Evolutionary conservation across 2,797 vertebrate species (phyloP).

Genomic region (Kryptopterus vitreolus): DNA sequence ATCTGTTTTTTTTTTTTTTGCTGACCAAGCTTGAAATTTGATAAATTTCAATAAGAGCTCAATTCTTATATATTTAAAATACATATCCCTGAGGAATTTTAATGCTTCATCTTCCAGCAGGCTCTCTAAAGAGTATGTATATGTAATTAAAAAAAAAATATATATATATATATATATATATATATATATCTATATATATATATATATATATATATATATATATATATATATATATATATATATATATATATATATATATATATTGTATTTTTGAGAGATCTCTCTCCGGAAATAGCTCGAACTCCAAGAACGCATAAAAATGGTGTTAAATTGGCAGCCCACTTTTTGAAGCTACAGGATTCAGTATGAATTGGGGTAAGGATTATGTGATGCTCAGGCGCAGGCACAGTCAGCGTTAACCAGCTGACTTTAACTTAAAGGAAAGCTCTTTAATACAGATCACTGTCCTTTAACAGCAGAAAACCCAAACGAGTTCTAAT

Average conservation of each 20-base stretch:
- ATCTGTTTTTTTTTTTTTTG: conserved; percentile 4
- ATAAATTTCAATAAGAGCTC: conserved; percentile 22
- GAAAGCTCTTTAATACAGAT: not conserved
- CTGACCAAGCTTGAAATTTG: conserved; percentile 16
- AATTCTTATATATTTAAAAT: conserved; percentile 34
- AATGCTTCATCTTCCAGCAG: conserved; percentile 21
- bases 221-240: too few species aligned
- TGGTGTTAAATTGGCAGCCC: not conserved
- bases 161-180: too few species aligned
- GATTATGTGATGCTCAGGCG: not conserved
- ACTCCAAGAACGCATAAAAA: too few species aligned
- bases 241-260: too few species aligned
- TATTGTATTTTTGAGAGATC: too few species aligned
- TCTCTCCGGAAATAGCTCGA: too few species aligned
- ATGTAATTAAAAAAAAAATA: too few species aligned
- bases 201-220: too few species aligned
- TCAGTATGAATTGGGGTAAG: not conserved
- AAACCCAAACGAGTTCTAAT: not conserved
- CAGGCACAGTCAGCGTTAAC: not conserved
- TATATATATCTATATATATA: too few species aligned
- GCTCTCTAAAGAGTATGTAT: conserved; percentile 15
- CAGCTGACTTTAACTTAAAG: not conserved
- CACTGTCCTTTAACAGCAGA: not conserved
- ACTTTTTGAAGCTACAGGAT: not conserved
- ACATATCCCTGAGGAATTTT: not conserved